A percentile compares a stretch with the other conserved stretches of the same genome.
Evolutionary conservation across 2,797 vertebrate species (phyloP).

Genomic region (Xerus rutilus): DNA sequence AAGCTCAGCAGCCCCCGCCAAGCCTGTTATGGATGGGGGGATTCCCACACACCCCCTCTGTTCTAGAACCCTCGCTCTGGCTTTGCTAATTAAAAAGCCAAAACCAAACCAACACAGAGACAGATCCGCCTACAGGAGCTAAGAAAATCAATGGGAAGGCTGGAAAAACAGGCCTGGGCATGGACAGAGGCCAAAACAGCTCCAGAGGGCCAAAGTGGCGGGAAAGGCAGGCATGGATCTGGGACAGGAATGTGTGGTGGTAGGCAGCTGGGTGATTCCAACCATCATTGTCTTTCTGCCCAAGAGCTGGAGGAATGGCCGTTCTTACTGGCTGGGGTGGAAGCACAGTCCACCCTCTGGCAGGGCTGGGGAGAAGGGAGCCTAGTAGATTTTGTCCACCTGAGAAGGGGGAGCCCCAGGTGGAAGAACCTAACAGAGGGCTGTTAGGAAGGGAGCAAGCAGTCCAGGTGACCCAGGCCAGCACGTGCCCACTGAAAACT

Average conservation of each 20-base stretch:
- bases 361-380: background rate
- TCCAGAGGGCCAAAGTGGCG: background rate
- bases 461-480: background rate
- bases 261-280: rapidly evolving
- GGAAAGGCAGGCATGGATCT: background rate
- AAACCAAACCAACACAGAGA: background rate
- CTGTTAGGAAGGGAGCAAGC: background rate
- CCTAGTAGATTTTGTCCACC: background rate
- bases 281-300: rapidly evolving
- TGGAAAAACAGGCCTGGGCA: background rate
- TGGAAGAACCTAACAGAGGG: background rate
- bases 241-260: background rate
- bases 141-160: slow-evolving; percentile 11
- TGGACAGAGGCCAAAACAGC: background rate
- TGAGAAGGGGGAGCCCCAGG: background rate
- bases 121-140: background rate
- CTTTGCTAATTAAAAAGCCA: slow-evolving; percentile 65
- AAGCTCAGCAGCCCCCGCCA: background rate
- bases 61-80: slow-evolving; percentile 32
- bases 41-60: background rate
- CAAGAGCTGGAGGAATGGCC: background rate
- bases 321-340: background rate
- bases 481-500: background rate
- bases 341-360: background rate
- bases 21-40: no score